Evolutionary conservation across 2,888 invertebrate species (phyloP).

Genomic region (Zootermopsis nevadensis): DNA sequence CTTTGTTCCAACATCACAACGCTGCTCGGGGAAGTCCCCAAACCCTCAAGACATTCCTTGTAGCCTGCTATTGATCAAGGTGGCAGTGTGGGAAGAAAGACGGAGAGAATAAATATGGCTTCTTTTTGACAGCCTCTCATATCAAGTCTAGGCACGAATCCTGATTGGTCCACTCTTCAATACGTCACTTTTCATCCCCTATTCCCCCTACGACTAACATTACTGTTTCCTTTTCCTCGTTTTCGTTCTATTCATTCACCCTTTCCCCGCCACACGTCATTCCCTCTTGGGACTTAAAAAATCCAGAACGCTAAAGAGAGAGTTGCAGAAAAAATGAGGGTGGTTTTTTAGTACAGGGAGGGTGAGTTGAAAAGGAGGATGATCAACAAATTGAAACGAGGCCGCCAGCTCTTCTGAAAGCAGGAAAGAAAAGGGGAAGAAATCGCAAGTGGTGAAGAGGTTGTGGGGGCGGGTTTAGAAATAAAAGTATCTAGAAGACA

Average conservation of each 20-base stretch:
- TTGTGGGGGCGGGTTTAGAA: not conserved
- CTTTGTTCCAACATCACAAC: slow-evolving; percentile 30
- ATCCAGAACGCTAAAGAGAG: slow-evolving; percentile 48
- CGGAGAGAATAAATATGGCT: slow-evolving; percentile 46
- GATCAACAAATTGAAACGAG: slow-evolving; percentile 49
- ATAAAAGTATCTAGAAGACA: slow-evolving; percentile 23
- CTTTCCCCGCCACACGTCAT: not conserved
- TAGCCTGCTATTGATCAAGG: slow-evolving; percentile 21
- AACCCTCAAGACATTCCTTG: not conserved
- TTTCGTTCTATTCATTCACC: slow-evolving; percentile 31
- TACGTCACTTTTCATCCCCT: slow-evolving; percentile 48
- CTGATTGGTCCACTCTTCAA: slow-evolving; percentile 50
- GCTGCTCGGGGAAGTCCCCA: not conserved
- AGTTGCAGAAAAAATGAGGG: slow-evolving; percentile 30
- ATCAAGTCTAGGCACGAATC: slow-evolving; percentile 39
- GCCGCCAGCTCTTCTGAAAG: slow-evolving; percentile 21
- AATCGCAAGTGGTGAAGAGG: slow-evolving; percentile 6
- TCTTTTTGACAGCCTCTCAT: slow-evolving; percentile 46
- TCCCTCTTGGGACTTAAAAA: slow-evolving; percentile 50
- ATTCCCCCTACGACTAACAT: slow-evolving; percentile 29
- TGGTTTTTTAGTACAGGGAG: slow-evolving; percentile 19
- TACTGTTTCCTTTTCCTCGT: slow-evolving; percentile 39
- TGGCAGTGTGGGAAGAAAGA: not conserved
- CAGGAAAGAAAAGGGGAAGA: not conserved
- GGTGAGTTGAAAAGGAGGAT: slow-evolving; percentile 31